Conservation (phyloP, 2,797 vertebrate genomes). For the Sparus aurata region DNA sequence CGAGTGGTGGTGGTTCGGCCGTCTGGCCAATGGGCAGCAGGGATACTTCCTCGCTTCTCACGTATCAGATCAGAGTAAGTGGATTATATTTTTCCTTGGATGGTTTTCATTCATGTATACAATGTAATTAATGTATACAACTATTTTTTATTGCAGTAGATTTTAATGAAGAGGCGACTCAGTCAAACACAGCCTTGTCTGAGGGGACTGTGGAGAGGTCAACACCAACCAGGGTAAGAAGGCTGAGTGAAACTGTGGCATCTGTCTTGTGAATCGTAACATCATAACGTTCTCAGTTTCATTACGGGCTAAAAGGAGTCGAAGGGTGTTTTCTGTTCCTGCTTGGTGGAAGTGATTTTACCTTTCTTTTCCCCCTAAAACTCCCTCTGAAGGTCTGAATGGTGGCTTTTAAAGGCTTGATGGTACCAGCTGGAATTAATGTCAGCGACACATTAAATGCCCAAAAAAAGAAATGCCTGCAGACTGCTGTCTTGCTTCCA, state of each 20-base stretch:
- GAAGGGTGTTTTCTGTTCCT: constrained; percentile 1
- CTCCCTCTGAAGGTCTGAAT: not conserved
- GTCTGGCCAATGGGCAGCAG: constrained; percentile 91
- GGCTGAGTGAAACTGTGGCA: not conserved
- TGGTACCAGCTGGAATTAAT: not conserved
- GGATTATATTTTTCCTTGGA: not conserved
- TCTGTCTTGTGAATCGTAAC: not conserved
- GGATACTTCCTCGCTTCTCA: constrained; percentile 98
- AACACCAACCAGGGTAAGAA: constrained; percentile 87
- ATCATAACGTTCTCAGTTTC: not conserved
- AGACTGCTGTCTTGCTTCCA: not conserved
- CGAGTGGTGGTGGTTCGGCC: constrained; percentile 98
- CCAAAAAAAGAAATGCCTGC: not conserved
- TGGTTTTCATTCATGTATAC: too few species aligned
- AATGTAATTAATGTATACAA: too few species aligned
- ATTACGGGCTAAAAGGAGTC: not conserved
- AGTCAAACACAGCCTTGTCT: constrained; percentile 67
- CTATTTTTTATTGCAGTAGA: constrained; percentile 80
- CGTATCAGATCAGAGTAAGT: constrained; percentile 93
- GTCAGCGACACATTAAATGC: not conserved
- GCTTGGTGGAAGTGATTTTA: not conserved
- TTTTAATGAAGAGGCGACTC: constrained; percentile 80
- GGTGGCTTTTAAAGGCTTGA: not conserved
- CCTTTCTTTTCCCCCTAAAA: not conserved
- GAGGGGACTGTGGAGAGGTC: constrained; percentile 77